Evolutionary conservation across 2,113 vertebrate species (phyloP), one percentile per base, ranked within the genome.

Genomic region (Antennarius striatus): DNA sequence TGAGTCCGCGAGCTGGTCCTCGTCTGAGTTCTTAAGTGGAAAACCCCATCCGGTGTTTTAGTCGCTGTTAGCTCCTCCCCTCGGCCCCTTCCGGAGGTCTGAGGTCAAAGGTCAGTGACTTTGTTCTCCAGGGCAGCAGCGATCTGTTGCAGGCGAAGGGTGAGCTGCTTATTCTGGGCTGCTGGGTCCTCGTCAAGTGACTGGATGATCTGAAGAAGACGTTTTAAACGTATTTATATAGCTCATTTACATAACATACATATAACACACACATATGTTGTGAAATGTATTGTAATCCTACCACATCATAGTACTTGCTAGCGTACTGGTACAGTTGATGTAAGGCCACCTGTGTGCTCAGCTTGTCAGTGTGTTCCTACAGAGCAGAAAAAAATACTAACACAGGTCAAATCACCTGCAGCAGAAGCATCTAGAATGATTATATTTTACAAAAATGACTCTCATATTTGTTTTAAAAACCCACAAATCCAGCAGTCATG

Each of bases 231-330:
- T 43, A 43, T 12, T 3, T 7, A 40, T 10, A 10, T 40, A 22
- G 22, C 22, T 36, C 7, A 36, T 43, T 43, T 43, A 11, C 42
- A 43, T 8, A 43, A 43, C 22, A 22, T 2, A 22, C 22, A 22
- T 22, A 22, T 22, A 22, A 22, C 22, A 22, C 22, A 22, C 22
- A 22, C 22, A 22, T 22, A 22, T 22, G 43, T 45, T 10, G 3
- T 45, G 9, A 11, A 45, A 45, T 98, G 88, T 29, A 14, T 16
- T 28, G 8, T 28, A 14, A 14, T 49, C 94, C 92, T 89, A 99
- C 96, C 94, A 93, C 95, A 32, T 98, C 96, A 0, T 97, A 98
- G 94, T 98, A 98, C 89, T 98, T 99, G 93, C 96, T 98, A 54
- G 96, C 96, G 17, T 96, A 98, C 86, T 98, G 96, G 91, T 98